These are phyloP conservation scores for Hanleya hanleyi DNA, from an alignment of 2,888 invertebrate genomes.

Conservation along the genomic window DNA sequence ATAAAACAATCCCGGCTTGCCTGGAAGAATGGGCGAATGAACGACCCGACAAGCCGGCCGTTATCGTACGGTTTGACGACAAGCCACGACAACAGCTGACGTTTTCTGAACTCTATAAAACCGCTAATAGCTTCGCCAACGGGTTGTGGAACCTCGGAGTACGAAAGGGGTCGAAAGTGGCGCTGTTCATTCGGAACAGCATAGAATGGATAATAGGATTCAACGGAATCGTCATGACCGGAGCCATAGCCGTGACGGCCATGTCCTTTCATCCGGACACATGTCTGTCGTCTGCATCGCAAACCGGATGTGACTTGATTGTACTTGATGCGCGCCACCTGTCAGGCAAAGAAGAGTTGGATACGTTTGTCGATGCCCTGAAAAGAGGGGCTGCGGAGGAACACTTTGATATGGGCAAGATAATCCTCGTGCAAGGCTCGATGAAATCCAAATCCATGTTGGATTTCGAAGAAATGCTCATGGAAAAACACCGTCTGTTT, in stretches of 20 bases:
- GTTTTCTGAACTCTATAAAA: constrained; percentile 9
- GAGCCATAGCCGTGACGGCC: constrained; percentile 3
- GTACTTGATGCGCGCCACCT: neutral
- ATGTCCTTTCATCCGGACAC: neutral
- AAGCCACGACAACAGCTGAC: constrained; percentile 6
- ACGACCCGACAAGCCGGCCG: constrained; percentile 16
- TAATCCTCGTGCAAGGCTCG: neutral
- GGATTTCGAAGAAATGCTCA: neutral
- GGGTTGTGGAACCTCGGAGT: constrained; percentile 10
- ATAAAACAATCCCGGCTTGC: constrained; percentile 4
- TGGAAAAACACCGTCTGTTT: neutral
- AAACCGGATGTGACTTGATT: neutral
- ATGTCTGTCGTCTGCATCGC: neutral
- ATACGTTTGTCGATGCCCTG: too few relatives aligned
- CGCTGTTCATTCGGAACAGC: constrained; percentile 4
- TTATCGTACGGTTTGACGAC: neutral
- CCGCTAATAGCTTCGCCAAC: constrained; percentile 12
- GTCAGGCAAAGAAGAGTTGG: neutral
- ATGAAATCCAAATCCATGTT: neutral
- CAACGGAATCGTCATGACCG: constrained; percentile 12
- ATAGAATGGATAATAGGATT: constrained; percentile 6
- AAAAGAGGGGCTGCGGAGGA: too few relatives aligned
- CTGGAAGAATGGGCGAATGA: constrained; percentile 8
- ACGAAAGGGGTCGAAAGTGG: constrained; percentile 14
- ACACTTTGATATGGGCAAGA: neutral